Base-by-base conservation (phyloP, 2,888 invertebrate genomes). In the Selenia dentaria region DNA sequence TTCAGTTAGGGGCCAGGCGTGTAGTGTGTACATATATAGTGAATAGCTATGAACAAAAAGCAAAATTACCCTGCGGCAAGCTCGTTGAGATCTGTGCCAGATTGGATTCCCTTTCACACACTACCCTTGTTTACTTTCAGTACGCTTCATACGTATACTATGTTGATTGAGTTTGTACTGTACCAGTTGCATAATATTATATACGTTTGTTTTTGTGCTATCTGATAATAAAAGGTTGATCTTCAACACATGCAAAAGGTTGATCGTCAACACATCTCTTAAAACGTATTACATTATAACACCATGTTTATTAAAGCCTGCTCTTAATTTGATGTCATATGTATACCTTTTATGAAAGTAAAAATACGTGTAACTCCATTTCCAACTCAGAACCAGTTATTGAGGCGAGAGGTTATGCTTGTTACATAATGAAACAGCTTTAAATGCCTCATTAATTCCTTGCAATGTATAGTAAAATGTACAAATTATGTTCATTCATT, bases 331-430 rank as follows among this genome's bases (percentile, higher is more conserved):
- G 42, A 45, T 52, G 43, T 33, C 46, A 35, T 46, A 58, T 46
- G 11, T 45, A 18, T n/a, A n/a, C n/a, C n/a, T n/a, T n/a, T 54
- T 56, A 48, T 48, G 54, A 54, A 54, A 52, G 50, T 52, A 43
- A 47, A 47, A 52, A 48, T 43, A 16, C 33, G 26, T 35, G 31
- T 38, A 33, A 42, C 39, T 43, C 43, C 46, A 50, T 33, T 47
- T 54, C 50, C 42, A 31, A 38, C 31, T 54, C 51, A 50, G 6
- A 50, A 56, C 59, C 59, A 46, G 59, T 56, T 56, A 47, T 50
- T 52, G 48, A 53, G 44, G 48, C 56, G 50, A 56, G 41, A 37
- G 41, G 41, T 46, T 45, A 42, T 43, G 41, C n/a, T 16, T 28
- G 31, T 56, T 59, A 49, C 51, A 49, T 59, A 59, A 59, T 48